Evolutionary conservation across 2,797 vertebrate species (phyloP).

Genomic region (Alca torda): DNA sequence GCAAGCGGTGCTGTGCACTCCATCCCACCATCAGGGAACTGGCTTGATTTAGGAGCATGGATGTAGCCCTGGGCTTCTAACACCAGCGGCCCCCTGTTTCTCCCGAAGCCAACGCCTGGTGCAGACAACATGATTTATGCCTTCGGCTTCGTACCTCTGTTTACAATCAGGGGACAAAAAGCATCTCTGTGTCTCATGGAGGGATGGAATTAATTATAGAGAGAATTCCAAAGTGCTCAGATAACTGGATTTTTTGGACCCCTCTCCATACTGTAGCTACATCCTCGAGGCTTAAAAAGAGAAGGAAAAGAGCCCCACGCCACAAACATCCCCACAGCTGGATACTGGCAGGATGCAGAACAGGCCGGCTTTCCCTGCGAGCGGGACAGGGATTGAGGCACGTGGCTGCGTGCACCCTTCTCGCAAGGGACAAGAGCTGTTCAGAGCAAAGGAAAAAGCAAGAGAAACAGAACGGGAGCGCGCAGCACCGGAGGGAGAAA

Average conservation of each 20-base stretch:
- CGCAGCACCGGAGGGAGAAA: background rate
- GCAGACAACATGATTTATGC: background rate
- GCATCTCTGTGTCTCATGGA: background rate
- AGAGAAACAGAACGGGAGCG: background rate
- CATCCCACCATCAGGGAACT: background rate
- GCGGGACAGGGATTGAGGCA: background rate
- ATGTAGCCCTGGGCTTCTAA: background rate
- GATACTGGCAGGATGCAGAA: background rate
- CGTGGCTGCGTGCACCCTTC: accelerated
- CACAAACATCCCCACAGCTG: background rate
- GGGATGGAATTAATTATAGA: background rate
- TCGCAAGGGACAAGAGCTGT: background rate
- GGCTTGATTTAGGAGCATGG: background rate
- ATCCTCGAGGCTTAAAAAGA: background rate
- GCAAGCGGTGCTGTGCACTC: accelerated
- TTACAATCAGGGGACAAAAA: background rate
- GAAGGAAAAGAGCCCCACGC: background rate
- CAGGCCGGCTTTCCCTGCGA: background rate
- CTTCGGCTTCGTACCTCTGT: background rate
- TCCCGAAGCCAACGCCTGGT: background rate
- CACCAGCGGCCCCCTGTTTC: accelerated
- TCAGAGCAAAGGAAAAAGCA: background rate
- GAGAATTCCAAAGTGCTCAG: background rate
- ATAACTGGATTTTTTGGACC: background rate
- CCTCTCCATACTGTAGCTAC: background rate